Evolutionary conservation across 2,888 invertebrate genomes (phyloP), one percentile per base, ranked within the genome.

Genomic region (Apodemia duryi): DNA sequence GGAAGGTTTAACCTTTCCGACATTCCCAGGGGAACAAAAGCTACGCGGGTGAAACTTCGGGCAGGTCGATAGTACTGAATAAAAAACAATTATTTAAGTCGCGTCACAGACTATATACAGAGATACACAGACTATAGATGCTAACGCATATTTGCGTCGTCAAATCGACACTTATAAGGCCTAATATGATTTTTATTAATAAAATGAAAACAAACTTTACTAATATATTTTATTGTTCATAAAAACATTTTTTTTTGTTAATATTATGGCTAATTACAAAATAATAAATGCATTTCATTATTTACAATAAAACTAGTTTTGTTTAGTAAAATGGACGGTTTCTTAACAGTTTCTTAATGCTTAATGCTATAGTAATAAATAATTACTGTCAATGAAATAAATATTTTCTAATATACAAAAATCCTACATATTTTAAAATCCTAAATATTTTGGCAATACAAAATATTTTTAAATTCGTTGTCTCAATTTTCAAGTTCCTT

Each of bases 211-310:
- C 54, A 28, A 21, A 54, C 6, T 28, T 28, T 11, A 54, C 54
- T 54, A 29, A 29, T 29, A 54, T 29, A 54, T 28, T 57, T n/a
- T 57, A 41, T 13, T 64, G n/a, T 54, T 38, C 41, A n/a, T 64
- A 57, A 57, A 68, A 69, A 54, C 11, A 0, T 10, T 29, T 54
- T 54, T 43, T 43, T 70, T 69, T 71, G 69, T 71, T 76, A 63
- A 63, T 66, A 67, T 63, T 81, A 84, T 83, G 82, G 82, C 82
- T 84, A 80, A 78, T 54, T 54, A 54, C 54, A 54, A 54, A 54
- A 54, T 54, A 54, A 54, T 54, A 62, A 46, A 63, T 65, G 57
- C 38, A 65, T 43, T 43, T 43, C 3, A 43, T 62, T 68, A 66
- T 65, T 66, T 65, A 67, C 64, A 67, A 65, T 51, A 60, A 63